A percentile compares a stretch with the other conserved stretches of the same genome.
phyloP scores from a whole-genome alignment of 37 sponge, comb jelly and placozoan genomes.

The Sycon ciliatum region DNA sequence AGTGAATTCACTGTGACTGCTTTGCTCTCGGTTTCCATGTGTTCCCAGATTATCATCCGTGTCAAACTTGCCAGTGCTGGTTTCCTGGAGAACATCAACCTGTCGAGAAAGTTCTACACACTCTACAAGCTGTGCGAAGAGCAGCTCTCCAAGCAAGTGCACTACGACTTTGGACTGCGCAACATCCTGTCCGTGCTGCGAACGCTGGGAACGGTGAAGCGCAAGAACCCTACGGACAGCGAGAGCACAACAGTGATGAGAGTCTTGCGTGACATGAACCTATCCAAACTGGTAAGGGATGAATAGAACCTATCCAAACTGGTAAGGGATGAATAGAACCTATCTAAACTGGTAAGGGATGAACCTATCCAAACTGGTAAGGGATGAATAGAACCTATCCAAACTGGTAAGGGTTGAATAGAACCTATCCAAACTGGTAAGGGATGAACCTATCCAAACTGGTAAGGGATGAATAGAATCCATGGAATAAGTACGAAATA shows the following conservation, averaged over 20 bases:
- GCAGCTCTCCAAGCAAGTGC: slow-evolving; percentile 96
- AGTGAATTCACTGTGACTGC: neutral
- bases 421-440: too few relatives aligned
- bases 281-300: slow-evolving; percentile 72
- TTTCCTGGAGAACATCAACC: slow-evolving; percentile 78
- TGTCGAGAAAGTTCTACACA: slow-evolving; percentile 90
- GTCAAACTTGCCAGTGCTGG: slow-evolving; percentile 92
- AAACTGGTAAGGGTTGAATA: too few relatives aligned
- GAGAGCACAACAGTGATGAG: slow-evolving; percentile 95
- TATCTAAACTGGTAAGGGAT: too few relatives aligned
- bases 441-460: too few relatives aligned
- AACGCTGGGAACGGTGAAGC: slow-evolving; percentile 83
- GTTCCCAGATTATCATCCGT: slow-evolving; percentile 74
- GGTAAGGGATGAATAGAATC: too few relatives aligned
- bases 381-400: too few relatives aligned
- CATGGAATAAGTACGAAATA: too few relatives aligned
- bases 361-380: too few relatives aligned
- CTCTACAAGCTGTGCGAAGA: slow-evolving; percentile 95
- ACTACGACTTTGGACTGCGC: slow-evolving; percentile 95
- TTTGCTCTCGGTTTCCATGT: neutral
- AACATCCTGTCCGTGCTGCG: slow-evolving; percentile 95
- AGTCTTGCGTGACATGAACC: slow-evolving; percentile 94
- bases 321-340: too few relatives aligned
- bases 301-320: too few relatives aligned
- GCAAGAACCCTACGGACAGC: slow-evolving; percentile 72